These are phyloP conservation scores for Schizotus pectinicornis DNA, from an alignment of 2,888 invertebrate species.

Conservation along the genomic window DNA sequence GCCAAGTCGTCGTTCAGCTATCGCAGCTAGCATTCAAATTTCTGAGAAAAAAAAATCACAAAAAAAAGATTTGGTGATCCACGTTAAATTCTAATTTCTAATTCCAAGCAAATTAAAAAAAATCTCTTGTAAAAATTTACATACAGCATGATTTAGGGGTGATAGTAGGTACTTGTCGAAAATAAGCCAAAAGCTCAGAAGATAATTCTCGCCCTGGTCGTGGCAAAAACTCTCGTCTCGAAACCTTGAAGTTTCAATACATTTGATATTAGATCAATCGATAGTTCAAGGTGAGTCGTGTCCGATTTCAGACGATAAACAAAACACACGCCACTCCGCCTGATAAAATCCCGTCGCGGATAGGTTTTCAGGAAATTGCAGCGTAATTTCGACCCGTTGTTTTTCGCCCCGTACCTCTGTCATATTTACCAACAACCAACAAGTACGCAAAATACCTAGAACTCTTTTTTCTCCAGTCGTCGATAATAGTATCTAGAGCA, in stretches of 20 bases:
- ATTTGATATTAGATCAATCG: constrained; percentile 29
- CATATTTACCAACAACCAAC: not conserved
- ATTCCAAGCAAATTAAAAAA: too few species aligned
- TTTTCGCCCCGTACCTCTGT: not conserved
- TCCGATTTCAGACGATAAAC: constrained; percentile 15
- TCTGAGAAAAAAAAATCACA: too few species aligned
- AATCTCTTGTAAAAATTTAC: too few species aligned
- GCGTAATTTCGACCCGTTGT: not conserved
- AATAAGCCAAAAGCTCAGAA: constrained; percentile 4
- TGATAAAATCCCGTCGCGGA: not conserved
- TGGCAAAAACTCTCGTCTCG: not conserved
- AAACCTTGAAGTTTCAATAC: constrained; percentile 18
- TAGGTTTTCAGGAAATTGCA: constrained; percentile 5
- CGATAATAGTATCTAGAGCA: constrained; percentile 24
- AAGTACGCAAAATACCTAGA: constrained; percentile 7
- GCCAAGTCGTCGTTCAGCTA: too few species aligned
- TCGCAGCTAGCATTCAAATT: too few species aligned
- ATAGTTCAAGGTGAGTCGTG: constrained; percentile 34
- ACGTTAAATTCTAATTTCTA: too few species aligned
- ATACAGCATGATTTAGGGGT: too few species aligned
- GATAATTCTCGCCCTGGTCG: constrained; percentile 4
- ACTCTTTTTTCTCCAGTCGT: constrained; percentile 10
- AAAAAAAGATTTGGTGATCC: too few species aligned
- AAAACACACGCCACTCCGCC: not conserved
- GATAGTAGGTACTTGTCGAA: not conserved